phyloP scores from a whole-genome alignment of 2,797 vertebrate genomes.

The Buphagus erythrorhynchus region DNA sequence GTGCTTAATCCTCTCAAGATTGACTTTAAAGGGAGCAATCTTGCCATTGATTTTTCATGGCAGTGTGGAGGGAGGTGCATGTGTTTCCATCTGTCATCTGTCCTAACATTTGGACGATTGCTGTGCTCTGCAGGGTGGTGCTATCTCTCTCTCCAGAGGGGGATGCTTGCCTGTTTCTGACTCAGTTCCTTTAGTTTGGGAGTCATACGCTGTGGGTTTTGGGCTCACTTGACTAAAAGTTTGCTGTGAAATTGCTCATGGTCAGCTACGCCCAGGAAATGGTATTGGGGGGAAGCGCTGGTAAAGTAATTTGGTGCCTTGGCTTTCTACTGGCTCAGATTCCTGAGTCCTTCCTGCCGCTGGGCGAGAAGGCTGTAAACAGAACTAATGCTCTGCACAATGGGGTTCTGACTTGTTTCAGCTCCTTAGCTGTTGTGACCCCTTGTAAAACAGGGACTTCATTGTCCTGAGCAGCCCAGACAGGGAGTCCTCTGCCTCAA shows the following conservation, averaged over 20 bases:
- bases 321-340: not conserved
- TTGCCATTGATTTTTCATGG: conserved; percentile 13
- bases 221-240: not conserved
- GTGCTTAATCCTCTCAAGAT: not conserved
- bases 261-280: not conserved
- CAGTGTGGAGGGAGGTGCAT: not conserved
- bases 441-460: conserved; percentile 73
- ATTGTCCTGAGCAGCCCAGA: conserved; percentile 70
- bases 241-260: conserved; percentile 12
- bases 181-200: not conserved
- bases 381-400: conserved; percentile 53
- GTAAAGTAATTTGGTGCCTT: not conserved
- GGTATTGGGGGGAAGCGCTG: not conserved
- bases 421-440: conserved; percentile 69
- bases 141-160: not conserved
- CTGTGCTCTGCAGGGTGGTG: not conserved
- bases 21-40: not conserved
- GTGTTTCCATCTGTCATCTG: conserved; percentile 24
- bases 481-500: conserved; percentile 70
- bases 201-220: not conserved
- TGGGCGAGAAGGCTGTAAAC: conserved; percentile 19
- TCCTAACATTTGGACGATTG: not conserved
- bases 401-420: conserved; percentile 65
- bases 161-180: not conserved
- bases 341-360: conserved; percentile 1